These are phyloP conservation scores for Bicyclus anynana DNA, from an alignment of 1,140 invertebrate genomes.

Conservation along the genomic window DNA sequence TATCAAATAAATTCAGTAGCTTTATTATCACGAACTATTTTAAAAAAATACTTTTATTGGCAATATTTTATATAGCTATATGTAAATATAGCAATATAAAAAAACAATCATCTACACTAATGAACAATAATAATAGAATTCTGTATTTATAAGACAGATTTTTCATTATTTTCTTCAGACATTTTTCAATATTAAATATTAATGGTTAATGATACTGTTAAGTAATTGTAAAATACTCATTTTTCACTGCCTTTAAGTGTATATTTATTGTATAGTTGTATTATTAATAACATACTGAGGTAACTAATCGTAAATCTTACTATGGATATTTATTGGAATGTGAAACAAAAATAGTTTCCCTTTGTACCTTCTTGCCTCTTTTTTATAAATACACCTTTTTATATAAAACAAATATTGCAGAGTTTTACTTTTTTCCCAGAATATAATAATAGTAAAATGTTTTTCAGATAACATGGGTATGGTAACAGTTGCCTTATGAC, in stretches of 20 bases:
- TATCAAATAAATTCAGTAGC: too few relatives aligned
- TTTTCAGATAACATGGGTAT: too few relatives aligned
- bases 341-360: not conserved
- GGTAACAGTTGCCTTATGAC: too few relatives aligned
- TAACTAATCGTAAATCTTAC: not conserved
- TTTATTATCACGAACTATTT: too few relatives aligned
- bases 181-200: not conserved
- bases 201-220: constrained; percentile 8
- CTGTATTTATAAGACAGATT: too few relatives aligned
- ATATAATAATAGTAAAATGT: not conserved
- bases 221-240: constrained; percentile 34
- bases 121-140: too few relatives aligned
- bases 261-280: constrained; percentile 27
- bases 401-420: not conserved
- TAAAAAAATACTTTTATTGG: too few relatives aligned
- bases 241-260: constrained; percentile 25
- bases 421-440: not conserved
- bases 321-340: constrained; percentile 5
- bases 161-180: too few relatives aligned
- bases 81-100: too few relatives aligned
- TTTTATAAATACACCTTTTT: constrained; percentile 9
- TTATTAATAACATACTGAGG: constrained; percentile 4
- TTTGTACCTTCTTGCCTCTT: not conserved
- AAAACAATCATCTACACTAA: too few relatives aligned
- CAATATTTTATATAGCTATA: too few relatives aligned